Base-by-base conservation (phyloP, 2,113 vertebrate genomes). In the Embiotoca jacksoni region DNA sequence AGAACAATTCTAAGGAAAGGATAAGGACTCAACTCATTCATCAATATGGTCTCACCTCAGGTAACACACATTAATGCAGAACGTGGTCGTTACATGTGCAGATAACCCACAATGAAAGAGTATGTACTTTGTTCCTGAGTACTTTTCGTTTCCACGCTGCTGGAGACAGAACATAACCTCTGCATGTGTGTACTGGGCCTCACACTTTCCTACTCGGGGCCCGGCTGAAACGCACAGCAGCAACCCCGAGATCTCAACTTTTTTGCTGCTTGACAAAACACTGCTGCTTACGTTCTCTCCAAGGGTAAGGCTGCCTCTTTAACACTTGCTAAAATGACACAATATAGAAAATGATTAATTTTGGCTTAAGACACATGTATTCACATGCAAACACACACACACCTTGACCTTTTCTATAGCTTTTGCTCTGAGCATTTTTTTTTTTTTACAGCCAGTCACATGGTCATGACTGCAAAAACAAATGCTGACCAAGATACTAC, bases 211-310 rank as follows among this genome's bases (percentile, higher is more conserved):
- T 79, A 76, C 73, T 67, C 31, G 1, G 74, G 80, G 52, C 64
- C 53, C 60, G 11, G 62, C 75, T 78, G 79, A 86, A 79, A 85
- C 80, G 84, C 84, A 74, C 66, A 58, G 78, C 69, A 54, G 70
- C 61, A 78, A 85, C 75, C 81, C 82, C 47, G 68, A 86, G 75
- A 83, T 82, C 82, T 84, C 81, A 86, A 88, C 81, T 80, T 67
- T 83, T 89, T 85, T 85, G 63, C 72, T 83, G 89, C 85, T 83
- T 89, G 83, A 79, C 72, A 83, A 91, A 86, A 89, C 74, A 75
- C 58, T 39, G 31, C 55, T 31, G 73, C 54, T 81, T 83, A 80
- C 60, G 60, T 75, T 56, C 59, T 63, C 86, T 81, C 70, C 41
- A 1, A 66, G 82, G 83, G 73, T 36, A 64, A 13, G 16, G 13